phyloP scores from a whole-genome alignment of 1,140 invertebrate species.

The Neodiprion virginianus region DNA sequence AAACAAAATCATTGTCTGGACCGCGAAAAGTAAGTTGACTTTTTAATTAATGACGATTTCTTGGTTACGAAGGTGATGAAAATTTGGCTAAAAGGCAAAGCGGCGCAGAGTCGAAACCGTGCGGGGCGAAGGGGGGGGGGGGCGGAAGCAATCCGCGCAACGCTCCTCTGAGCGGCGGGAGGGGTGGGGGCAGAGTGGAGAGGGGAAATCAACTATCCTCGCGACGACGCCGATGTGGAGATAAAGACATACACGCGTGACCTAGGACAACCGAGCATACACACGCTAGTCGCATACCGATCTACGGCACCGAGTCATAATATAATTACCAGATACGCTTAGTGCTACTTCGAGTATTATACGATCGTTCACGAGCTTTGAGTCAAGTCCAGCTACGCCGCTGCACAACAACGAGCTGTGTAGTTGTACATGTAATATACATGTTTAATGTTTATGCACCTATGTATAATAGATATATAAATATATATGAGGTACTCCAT shows the following conservation, averaged over 20 bases:
- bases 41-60: too few species aligned
- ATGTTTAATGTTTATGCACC: too few species aligned
- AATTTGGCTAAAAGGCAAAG: too few species aligned
- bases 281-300: constrained; percentile 60
- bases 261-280: constrained; percentile 59
- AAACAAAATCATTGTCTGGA: too few species aligned
- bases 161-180: not conserved
- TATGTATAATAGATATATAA: too few species aligned
- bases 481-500: too few species aligned
- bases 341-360: not conserved
- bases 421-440: too few species aligned
- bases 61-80: too few species aligned
- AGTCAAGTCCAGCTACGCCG: not conserved
- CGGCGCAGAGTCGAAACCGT: too few species aligned
- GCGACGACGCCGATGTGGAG: constrained; percentile 15
- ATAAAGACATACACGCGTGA: constrained; percentile 47
- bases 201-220: not conserved
- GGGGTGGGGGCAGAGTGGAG: not conserved
- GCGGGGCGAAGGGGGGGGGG: too few species aligned
- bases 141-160: too few species aligned
- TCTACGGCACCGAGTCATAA: constrained; percentile 27
- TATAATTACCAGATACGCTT: constrained; percentile 13
- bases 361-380: not conserved
- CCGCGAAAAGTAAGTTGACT: too few species aligned
- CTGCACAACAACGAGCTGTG: not conserved